A percentile compares a stretch with the other conserved stretches of the same genome.
Conservation (phyloP, 2,113 vertebrate genomes). For the Callionymus lyra region DNA sequence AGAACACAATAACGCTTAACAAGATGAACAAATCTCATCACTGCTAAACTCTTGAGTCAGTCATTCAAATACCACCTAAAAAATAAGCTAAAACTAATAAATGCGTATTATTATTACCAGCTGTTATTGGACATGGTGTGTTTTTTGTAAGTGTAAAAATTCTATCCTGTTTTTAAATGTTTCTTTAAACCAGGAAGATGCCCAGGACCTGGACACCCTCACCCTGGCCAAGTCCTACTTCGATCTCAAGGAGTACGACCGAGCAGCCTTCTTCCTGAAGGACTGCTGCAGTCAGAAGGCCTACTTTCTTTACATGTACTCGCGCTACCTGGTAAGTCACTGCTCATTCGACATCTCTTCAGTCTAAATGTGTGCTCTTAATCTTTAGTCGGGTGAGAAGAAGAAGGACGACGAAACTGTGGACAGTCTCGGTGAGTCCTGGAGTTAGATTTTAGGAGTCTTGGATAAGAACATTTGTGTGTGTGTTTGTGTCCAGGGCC, state of each 20-base stretch:
- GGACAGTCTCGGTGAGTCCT: constrained; percentile 92
- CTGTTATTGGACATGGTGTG: background rate
- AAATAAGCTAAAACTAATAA: no score
- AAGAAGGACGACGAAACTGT: constrained; percentile 98
- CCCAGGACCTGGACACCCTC: constrained; percentile 88
- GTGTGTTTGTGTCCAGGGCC: constrained; percentile 68
- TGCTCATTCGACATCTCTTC: constrained; percentile 1
- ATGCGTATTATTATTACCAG: background rate
- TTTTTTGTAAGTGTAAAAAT: background rate
- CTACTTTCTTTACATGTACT: constrained; percentile 98
- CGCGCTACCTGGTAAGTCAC: constrained; percentile 89
- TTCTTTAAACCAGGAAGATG: constrained; percentile 75
- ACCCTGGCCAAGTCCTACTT: constrained; percentile 94
- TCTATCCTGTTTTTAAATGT: constrained; percentile 12
- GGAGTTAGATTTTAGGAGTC: background rate
- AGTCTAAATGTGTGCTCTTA: constrained; percentile 13
- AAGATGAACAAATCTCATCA: no score
- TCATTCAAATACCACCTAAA: no score
- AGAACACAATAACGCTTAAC: no score
- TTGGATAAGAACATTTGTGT: background rate
- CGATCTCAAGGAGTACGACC: constrained; percentile 96
- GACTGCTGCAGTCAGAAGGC: constrained; percentile 94
- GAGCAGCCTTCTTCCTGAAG: constrained; percentile 89
- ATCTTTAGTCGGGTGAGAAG: constrained; percentile 88
- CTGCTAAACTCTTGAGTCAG: no score